These are phyloP conservation scores for Tangara arthus DNA, from an alignment of 2,797 vertebrate genomes.

Conservation along the genomic window DNA sequence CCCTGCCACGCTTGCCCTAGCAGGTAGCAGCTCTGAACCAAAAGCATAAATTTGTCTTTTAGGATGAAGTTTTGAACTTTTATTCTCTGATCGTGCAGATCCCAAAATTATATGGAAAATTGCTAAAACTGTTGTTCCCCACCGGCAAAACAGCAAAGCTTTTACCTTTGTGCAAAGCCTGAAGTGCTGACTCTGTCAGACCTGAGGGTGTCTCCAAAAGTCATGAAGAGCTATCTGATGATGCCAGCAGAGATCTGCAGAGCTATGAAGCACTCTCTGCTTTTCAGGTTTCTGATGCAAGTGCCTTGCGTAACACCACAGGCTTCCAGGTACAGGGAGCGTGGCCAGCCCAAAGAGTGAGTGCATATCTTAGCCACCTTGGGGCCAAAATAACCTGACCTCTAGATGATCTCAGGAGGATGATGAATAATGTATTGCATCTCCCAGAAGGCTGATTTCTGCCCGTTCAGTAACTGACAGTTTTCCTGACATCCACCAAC, in stretches of 20 bases:
- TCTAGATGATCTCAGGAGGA: slow-evolving; percentile 20
- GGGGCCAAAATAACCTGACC: slow-evolving; percentile 51
- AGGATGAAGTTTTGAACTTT: not conserved
- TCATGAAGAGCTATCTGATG: not conserved
- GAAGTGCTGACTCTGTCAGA: not conserved
- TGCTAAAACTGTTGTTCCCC: not conserved
- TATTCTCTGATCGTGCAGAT: not conserved
- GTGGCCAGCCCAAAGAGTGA: not conserved
- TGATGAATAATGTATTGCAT: slow-evolving; percentile 48
- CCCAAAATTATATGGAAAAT: not conserved
- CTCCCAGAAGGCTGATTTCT: slow-evolving; percentile 38
- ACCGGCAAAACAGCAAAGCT: not conserved
- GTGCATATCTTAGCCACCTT: not conserved
- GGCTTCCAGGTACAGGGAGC: not conserved
- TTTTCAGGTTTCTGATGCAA: slow-evolving; percentile 56
- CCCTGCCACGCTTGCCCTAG: accelerated
- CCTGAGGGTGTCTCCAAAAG: not conserved
- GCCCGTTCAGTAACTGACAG: not conserved
- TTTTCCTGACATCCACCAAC: slow-evolving; percentile 1
- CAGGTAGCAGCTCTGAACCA: not conserved
- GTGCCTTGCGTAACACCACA: not conserved
- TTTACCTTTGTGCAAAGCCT: not conserved
- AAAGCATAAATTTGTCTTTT: not conserved
- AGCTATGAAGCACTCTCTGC: slow-evolving; percentile 45
- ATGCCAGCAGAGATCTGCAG: not conserved